Evolutionary conservation across 2,888 invertebrate genomes (phyloP).

Genomic region (Eucera pruinosa): DNA sequence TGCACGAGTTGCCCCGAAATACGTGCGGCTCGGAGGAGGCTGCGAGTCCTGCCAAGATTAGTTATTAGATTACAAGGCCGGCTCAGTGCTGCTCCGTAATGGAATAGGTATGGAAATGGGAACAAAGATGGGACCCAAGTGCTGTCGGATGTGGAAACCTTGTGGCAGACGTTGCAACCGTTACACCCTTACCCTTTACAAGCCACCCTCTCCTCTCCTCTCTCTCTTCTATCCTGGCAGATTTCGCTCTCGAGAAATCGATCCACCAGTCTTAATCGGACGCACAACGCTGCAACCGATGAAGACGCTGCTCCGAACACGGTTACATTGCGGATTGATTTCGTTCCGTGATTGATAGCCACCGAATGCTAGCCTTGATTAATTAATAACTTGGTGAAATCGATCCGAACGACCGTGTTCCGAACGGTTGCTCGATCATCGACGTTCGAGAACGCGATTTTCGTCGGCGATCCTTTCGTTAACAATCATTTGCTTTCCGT

Average conservation of each 20-base stretch:
- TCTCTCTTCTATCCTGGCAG: not conserved
- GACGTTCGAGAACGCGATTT: too few species aligned
- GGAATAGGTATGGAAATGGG: slow-evolving; percentile 69
- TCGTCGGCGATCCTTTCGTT: too few species aligned
- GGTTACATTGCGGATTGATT: slow-evolving; percentile 12
- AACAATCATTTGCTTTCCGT: too few species aligned
- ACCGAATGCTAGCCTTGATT: not conserved
- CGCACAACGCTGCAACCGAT: slow-evolving; percentile 15
- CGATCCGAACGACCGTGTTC: not conserved
- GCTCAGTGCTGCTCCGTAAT: slow-evolving; percentile 62
- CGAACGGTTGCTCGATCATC: not conserved
- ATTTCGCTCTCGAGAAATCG: slow-evolving; percentile 11
- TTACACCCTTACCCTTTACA: not conserved
- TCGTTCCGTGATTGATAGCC: slow-evolving; percentile 33
- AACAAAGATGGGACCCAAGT: slow-evolving; percentile 58
- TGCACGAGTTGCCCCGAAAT: slow-evolving; percentile 27
- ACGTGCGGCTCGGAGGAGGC: slow-evolving; percentile 38
- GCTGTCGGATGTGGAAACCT: slow-evolving; percentile 42
- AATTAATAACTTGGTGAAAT: slow-evolving; percentile 24
- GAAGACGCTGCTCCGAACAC: slow-evolving; percentile 7
- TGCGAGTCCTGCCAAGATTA: slow-evolving; percentile 68
- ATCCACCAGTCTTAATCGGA: slow-evolving; percentile 7
- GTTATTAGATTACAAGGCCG: slow-evolving; percentile 73
- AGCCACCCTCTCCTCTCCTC: not conserved
- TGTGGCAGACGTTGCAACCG: slow-evolving; percentile 32